Evolutionary conservation across 2,113 vertebrate genomes (phyloP), one percentile per base, ranked within the genome.

Genomic region (Neolamprologus caudopunctatus): DNA sequence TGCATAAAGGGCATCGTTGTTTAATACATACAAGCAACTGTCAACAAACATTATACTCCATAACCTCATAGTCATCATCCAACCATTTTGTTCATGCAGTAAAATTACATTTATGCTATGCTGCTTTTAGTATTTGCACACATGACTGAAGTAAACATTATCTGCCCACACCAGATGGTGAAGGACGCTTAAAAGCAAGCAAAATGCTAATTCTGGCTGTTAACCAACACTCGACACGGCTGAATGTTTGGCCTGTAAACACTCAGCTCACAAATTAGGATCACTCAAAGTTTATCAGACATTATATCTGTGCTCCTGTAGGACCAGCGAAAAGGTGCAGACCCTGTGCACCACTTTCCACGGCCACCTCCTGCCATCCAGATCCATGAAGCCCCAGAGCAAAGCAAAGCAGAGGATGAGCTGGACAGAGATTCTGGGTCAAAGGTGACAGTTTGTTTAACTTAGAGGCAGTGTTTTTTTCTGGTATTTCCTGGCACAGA

Each of bases 351-450:
- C 24, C 14, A 2, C 50, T 31, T 1, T 47, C 50, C 35, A 80
- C 47, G 7, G 83, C n/a, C 88, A 51, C 40, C n/a, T 57, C 84
- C 91, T 8, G 53, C 3, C 54, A 6, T 68, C 84, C 86, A 42
- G 9, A 21, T 54, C 31, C 94, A 87, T 33, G 92, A 92, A 4
- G 58, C 53, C 8, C 81, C 80, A 3, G 57, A 16, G 3, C 87
- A 80, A n/a, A 84, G 88, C 66, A 80, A 88, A 21, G 26, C 42
- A 45, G 93, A 95, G 10, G 94, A 96, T 26, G 94, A 95, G 26
- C 68, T 92, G 66, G 93, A 95, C 80, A 95, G 92, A 81, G 95
- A 96, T 6, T 91, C 90, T 0, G 94, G 91, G 53, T 96, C 96
- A 92, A 96, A 96, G 95, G 96, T 96, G 63, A 93, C 21, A 8